A percentile compares a stretch with the other conserved stretches of the same genome.
Conservation (phyloP, 1,140 invertebrate genomes). For the Zaprionus ghesquierei region DNA sequence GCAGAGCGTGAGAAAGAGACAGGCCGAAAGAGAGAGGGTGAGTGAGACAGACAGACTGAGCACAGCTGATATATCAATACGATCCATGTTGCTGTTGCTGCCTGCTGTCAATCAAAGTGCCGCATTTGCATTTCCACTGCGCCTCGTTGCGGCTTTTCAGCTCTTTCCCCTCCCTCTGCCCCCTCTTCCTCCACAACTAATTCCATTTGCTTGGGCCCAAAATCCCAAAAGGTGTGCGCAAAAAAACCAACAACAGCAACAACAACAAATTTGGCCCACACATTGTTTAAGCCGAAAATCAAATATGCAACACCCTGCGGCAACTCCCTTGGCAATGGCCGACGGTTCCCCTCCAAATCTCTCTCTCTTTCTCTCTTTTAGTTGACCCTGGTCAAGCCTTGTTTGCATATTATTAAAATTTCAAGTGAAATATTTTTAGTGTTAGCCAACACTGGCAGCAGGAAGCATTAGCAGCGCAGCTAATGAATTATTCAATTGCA, state of each 20-base stretch:
- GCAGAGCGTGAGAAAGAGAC: background rate
- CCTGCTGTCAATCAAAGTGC: constrained; percentile 36
- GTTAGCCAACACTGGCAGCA: background rate
- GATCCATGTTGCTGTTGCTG: constrained; percentile 2
- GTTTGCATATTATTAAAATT: constrained; percentile 69
- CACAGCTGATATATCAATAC: constrained; percentile 25
- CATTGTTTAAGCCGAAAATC: constrained; percentile 65
- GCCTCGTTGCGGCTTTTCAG: constrained; percentile 16
- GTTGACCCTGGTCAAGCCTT: constrained; percentile 48
- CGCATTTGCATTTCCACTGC: constrained; percentile 36
- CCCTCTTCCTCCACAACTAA: constrained; percentile 45
- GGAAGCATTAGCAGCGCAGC: constrained; percentile 6
- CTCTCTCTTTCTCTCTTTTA: background rate
- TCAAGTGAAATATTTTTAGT: constrained; percentile 32
- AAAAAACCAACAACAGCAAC: background rate
- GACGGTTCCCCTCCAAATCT: background rate
- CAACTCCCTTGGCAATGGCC: constrained; percentile 11
- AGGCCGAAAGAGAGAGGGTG: background rate
- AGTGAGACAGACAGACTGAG: background rate
- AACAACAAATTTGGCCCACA: constrained; percentile 45
- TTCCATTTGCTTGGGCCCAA: constrained; percentile 57
- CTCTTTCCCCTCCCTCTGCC: background rate
- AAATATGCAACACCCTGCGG: constrained; percentile 60
- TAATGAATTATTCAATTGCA: constrained; percentile 4
- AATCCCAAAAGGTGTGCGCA: constrained; percentile 48